Evolutionary conservation across 2,888 invertebrate genomes (phyloP), one percentile per base, ranked within the genome.

Genomic region (Mystacides longicornis): DNA sequence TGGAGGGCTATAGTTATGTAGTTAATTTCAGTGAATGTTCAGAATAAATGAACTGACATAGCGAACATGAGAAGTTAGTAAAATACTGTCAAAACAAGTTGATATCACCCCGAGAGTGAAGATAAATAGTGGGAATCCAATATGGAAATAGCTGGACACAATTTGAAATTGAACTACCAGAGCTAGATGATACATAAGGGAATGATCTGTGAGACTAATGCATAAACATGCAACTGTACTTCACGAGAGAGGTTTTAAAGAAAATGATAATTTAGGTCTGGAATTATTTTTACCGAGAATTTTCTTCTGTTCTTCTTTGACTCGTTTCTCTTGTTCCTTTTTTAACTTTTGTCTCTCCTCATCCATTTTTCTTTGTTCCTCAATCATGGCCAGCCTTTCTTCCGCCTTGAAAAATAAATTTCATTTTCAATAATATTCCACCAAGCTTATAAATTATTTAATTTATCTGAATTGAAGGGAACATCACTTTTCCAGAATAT

Each of bases 231-330:
- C 14, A 14, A 27, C 11, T 7, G n/a, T 16, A 37, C 4, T 54
- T 83, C 81, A 84, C 75, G 82, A 86, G 65, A 85, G 77, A 63
- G 89, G 87, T 72, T 91, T 92, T 64, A 93, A 76, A 51, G 89
- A 84, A 75, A 97, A 97, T 52, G 95, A 95, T 64, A 97, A 78
- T 76, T 93, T 93, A 60, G 96, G 96, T 71, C 96, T 82, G 58
- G 95, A 94, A 79, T 95, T 96, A 73, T 93, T 93, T 81, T 96
- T 96, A 64, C 96, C 96, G 66, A 96, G 81, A 66, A 97, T 96
- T 74, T 93, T 90, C 78, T 93, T 95, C 77, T 97, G 96, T 74
- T 96, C 95, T 72, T 93, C 93, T 75, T 92, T 93, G 58, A 89
- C 81, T 66, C 93, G 83, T 67, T 89, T 91, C 69, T 94, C 93